Evolutionary conservation across 2,113 vertebrate genomes (phyloP).

Genomic region (Labrus mixtus): DNA sequence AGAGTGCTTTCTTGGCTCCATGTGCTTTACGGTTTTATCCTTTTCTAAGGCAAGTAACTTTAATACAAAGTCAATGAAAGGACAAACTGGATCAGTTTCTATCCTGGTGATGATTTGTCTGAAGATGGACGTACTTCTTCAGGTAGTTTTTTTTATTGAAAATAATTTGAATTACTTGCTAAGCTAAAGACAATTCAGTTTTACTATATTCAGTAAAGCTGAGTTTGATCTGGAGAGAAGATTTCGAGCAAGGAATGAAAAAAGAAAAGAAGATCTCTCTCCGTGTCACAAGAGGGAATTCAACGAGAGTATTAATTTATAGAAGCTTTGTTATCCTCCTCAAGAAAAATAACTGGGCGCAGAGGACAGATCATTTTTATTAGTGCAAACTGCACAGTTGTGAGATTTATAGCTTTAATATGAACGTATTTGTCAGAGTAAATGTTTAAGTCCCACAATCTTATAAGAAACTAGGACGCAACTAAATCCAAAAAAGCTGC

Average conservation of each 20-base stretch:
- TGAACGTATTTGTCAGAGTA: neutral
- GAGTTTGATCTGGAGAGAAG: too few species aligned
- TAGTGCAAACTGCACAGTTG: neutral
- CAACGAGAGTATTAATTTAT: neutral
- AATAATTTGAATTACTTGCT: too few species aligned
- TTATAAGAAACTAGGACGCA: too few species aligned
- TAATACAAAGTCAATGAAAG: neutral
- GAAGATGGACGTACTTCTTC: neutral
- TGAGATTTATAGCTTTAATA: conserved; percentile 56
- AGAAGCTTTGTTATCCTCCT: neutral
- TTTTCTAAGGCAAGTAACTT: neutral
- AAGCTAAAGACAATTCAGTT: too few species aligned
- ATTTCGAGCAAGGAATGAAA: conserved; percentile 1
- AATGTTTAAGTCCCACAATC: neutral
- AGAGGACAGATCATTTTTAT: neutral
- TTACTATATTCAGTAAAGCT: neutral
- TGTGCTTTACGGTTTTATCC: conserved; percentile 16
- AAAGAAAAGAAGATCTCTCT: neutral
- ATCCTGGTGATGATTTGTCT: too few species aligned
- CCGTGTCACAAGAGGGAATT: neutral
- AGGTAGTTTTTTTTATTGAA: too few species aligned
- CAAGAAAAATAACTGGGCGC: conserved; percentile 1
- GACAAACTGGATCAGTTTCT: neutral
- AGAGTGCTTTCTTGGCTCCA: conserved; percentile 12
- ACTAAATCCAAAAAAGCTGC: neutral